Evolutionary conservation across 2,113 vertebrate genomes (phyloP).

Genomic region (Heliornis fulica): DNA sequence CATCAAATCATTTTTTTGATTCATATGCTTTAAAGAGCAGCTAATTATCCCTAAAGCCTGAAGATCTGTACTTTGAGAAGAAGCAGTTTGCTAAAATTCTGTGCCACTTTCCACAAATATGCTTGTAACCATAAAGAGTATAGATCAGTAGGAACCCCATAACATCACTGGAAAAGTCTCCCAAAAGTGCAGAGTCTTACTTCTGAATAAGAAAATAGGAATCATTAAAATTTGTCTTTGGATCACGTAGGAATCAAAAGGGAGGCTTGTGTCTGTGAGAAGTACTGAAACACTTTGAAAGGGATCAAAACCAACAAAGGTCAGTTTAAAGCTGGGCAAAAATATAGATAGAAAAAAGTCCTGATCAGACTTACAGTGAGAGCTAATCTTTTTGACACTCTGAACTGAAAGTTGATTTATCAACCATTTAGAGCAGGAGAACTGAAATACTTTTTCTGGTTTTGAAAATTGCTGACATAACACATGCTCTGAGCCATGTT

Average conservation of each 20-base stretch:
- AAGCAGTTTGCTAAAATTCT: not conserved
- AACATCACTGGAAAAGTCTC: not conserved
- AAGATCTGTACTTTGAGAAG: not conserved
- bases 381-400: not conserved
- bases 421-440: not conserved
- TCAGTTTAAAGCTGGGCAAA: not conserved
- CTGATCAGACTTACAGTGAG: not conserved
- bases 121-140: not conserved
- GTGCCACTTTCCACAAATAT: not conserved
- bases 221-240: not conserved
- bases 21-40: not conserved
- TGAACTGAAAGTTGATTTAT: not conserved
- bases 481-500: not conserved
- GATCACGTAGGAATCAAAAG: not conserved
- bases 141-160: not conserved
- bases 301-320: not conserved
- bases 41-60: not conserved
- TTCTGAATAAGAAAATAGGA: not conserved
- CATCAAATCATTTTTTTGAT: not conserved
- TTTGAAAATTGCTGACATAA: not conserved
- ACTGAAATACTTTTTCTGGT: not conserved
- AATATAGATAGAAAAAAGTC: not conserved
- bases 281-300: not conserved
- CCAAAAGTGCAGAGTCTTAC: not conserved
- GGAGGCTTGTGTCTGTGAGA: not conserved